Evolutionary conservation across 2,113 vertebrate species (phyloP).

Genomic region (Xyliphius kryptos): DNA sequence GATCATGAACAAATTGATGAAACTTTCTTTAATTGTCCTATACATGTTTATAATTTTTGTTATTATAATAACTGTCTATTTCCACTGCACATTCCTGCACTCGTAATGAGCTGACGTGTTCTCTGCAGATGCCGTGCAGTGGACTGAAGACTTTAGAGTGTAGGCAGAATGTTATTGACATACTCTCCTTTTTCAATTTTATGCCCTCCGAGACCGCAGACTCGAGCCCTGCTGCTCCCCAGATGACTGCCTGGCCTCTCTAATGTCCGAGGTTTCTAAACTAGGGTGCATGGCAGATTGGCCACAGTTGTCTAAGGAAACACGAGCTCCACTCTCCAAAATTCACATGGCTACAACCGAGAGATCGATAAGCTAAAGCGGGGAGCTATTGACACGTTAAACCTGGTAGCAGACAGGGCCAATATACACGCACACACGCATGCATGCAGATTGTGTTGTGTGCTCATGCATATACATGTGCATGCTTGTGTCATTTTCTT

Average conservation of each 20-base stretch:
- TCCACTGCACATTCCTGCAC: conserved; percentile 26
- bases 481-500: too few species aligned
- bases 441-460: neutral
- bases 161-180: conserved; percentile 26
- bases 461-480: too few species aligned
- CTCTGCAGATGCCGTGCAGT: neutral
- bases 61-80: conserved; percentile 6
- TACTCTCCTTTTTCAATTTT: conserved; percentile 23
- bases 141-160: conserved; percentile 1
- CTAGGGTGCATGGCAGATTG: conserved; percentile 45
- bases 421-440: conserved; percentile 20
- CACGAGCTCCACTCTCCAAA: conserved; percentile 33
- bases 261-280: conserved; percentile 42
- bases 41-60: too few species aligned
- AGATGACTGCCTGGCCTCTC: conserved; percentile 37
- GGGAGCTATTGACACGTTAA: conserved; percentile 43
- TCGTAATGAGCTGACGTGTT: conserved; percentile 5
- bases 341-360: conserved; percentile 40
- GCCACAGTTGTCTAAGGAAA: conserved; percentile 46
- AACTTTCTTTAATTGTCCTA: too few species aligned
- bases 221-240: conserved; percentile 26
- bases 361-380: conserved; percentile 43
- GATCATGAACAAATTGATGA: too few species aligned
- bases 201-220: conserved; percentile 27
- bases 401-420: conserved; percentile 37